These are phyloP conservation scores for Drosophila paramelanica DNA, from an alignment of 2,888 invertebrate genomes.

Conservation along the genomic window DNA sequence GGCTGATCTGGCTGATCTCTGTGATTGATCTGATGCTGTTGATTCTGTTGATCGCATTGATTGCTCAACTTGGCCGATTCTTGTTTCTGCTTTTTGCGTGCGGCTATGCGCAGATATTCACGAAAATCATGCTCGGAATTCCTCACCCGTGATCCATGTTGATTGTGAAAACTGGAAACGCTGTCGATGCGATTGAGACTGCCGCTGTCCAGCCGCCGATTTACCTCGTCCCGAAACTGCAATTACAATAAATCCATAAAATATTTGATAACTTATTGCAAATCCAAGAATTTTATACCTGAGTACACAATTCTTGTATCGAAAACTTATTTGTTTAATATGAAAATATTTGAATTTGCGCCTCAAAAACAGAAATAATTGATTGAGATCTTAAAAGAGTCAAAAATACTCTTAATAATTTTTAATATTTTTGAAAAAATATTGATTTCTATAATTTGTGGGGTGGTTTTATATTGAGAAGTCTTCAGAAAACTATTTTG, in stretches of 20 bases:
- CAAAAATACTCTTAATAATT: too few relatives aligned
- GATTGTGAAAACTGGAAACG: slow-evolving; percentile 15
- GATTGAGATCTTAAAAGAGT: too few relatives aligned
- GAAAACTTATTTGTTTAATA: too few relatives aligned
- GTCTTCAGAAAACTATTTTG: too few relatives aligned
- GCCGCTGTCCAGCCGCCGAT: background rate
- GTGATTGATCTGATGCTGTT: too few relatives aligned
- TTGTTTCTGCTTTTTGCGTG: background rate
- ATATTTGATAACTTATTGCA: background rate
- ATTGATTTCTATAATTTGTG: too few relatives aligned
- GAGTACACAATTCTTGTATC: too few relatives aligned
- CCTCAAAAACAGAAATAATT: too few relatives aligned
- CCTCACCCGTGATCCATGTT: background rate
- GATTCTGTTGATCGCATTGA: background rate
- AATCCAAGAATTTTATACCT: too few relatives aligned
- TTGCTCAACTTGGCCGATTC: background rate
- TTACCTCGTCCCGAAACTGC: background rate
- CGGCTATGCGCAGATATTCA: slow-evolving; percentile 16
- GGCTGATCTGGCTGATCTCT: background rate
- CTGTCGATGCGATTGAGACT: slow-evolving; percentile 34
- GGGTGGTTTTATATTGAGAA: too few relatives aligned
- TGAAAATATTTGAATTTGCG: too few relatives aligned
- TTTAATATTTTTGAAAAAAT: too few relatives aligned
- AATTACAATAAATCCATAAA: background rate
- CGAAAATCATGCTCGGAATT: slow-evolving; percentile 11